These are phyloP conservation scores for Vidua macroura DNA, from an alignment of 2,113 vertebrate species.

Conservation along the genomic window DNA sequence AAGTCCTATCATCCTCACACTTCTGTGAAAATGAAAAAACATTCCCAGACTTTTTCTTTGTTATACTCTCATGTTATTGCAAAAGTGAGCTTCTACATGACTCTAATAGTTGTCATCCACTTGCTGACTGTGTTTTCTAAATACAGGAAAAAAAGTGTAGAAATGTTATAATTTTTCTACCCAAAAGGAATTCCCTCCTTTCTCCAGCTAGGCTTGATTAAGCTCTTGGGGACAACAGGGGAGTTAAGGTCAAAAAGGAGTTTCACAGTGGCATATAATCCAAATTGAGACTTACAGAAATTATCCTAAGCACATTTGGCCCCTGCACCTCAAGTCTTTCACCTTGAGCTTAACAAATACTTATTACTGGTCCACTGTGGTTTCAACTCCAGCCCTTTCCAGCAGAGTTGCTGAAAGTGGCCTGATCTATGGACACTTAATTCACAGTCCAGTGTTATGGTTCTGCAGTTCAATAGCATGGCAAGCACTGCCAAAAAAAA, in stretches of 20 bases:
- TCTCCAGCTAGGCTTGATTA: not conserved
- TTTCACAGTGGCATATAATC: not conserved
- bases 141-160: not conserved
- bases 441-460: not conserved
- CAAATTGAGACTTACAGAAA: not conserved
- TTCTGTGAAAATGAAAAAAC: constrained; percentile 11
- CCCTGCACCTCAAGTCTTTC: not conserved
- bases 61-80: not conserved
- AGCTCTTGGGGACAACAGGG: not conserved
- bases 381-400: not conserved
- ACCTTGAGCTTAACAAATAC: not conserved
- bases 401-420: not conserved
- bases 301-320: not conserved
- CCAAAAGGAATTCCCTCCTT: not conserved
- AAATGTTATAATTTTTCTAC: not conserved
- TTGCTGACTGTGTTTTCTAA: not conserved
- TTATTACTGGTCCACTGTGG: not conserved
- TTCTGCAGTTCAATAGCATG: not conserved
- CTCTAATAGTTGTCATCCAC: not conserved
- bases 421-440: not conserved
- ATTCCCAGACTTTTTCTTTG: not conserved
- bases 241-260: not conserved
- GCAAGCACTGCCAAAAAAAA: not conserved
- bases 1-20: constrained; percentile 22
- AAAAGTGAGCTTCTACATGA: not conserved